Conservation (phyloP, 2,888 invertebrate genomes). For the Emmelina monodactyla region DNA sequence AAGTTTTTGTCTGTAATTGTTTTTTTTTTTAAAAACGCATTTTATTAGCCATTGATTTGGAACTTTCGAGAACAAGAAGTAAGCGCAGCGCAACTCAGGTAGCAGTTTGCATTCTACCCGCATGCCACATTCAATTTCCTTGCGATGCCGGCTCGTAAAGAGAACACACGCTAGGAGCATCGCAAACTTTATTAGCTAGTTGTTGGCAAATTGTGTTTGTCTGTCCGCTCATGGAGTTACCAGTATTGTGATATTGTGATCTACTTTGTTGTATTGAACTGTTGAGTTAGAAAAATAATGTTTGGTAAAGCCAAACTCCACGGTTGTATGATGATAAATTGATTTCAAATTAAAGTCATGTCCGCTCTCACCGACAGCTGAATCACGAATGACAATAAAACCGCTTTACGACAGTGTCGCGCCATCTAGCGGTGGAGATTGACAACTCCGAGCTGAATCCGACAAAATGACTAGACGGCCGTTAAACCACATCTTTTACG, state of each 20-base stretch:
- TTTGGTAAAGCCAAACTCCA: too few relatives aligned
- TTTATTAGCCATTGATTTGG: too few relatives aligned
- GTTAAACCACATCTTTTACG: constrained; percentile 40
- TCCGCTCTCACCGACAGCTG: constrained; percentile 21
- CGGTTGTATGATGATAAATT: too few relatives aligned
- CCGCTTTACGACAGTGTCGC: constrained; percentile 40
- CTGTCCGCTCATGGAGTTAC: neutral
- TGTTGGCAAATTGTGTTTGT: constrained; percentile 18
- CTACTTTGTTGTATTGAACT: too few relatives aligned
- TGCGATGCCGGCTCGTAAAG: constrained; percentile 30
- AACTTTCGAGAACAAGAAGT: too few relatives aligned
- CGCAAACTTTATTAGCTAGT: constrained; percentile 34
- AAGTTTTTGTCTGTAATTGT: too few relatives aligned
- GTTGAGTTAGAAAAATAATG: too few relatives aligned
- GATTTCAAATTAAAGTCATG: too few relatives aligned
- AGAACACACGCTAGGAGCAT: constrained; percentile 22
- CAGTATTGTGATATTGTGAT: too few relatives aligned
- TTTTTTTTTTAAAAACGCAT: too few relatives aligned
- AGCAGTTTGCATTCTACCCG: constrained; percentile 32
- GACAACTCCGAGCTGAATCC: constrained; percentile 31
- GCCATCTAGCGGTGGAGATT: constrained; percentile 53
- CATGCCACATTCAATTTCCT: constrained; percentile 44
- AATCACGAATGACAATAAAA: constrained; percentile 34
- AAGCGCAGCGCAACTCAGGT: too few relatives aligned
- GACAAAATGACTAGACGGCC: neutral